Conservation (phyloP, 2,113 vertebrate species). For the Piaya cayana region DNA sequence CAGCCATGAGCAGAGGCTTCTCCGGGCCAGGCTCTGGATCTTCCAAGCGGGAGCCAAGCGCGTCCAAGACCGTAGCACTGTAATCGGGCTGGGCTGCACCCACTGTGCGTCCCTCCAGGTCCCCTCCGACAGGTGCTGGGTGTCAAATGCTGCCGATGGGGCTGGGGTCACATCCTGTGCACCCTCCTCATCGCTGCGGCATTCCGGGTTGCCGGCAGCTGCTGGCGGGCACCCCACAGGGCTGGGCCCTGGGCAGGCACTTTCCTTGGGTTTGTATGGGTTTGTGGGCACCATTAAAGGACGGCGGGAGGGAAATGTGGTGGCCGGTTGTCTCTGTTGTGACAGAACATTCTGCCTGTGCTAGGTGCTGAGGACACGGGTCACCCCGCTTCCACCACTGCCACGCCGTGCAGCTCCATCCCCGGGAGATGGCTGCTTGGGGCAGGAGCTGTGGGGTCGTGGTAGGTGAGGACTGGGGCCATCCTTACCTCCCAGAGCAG, state of each 20-base stretch:
- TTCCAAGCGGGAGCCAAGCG: fast-evolving
- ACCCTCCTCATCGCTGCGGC: background rate
- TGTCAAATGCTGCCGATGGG: constrained; percentile 19
- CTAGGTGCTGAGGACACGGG: background rate
- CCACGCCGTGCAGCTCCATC: too few relatives aligned
- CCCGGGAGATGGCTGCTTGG: background rate
- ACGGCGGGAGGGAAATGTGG: background rate
- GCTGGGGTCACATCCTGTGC: background rate
- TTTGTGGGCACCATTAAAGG: constrained; percentile 55
- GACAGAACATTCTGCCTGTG: fast-evolving
- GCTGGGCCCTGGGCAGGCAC: background rate
- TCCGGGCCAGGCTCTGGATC: fast-evolving
- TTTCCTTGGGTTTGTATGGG: background rate
- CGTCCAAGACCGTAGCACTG: constrained; percentile 19
- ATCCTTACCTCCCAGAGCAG: too few relatives aligned
- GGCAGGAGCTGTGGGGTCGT: background rate
- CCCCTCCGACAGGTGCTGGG: background rate
- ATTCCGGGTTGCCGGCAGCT: background rate
- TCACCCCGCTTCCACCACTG: background rate
- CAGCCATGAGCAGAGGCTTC: background rate
- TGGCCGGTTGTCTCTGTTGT: background rate
- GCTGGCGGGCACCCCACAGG: background rate
- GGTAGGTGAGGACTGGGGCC: too few relatives aligned
- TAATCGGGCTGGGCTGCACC: constrained; percentile 47
- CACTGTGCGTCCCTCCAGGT: background rate